A percentile compares a stretch with the other conserved stretches of the same genome.
phyloP scores from a whole-genome alignment of 1,140 invertebrate species.

The Cardiocondyla obscurior region DNA sequence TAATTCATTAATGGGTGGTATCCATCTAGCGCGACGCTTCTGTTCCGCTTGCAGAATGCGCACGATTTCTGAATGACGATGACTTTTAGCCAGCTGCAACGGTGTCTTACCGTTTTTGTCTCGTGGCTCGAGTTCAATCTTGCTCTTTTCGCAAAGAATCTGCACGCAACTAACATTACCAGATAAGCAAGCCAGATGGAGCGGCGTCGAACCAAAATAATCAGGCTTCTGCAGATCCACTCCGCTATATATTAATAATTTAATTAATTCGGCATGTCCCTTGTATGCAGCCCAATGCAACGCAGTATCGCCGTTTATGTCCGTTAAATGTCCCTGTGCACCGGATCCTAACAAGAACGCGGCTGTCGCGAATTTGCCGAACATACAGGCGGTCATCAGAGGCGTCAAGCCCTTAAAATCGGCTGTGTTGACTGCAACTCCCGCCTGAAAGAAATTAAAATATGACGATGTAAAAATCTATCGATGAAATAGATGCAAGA shows the following conservation, averaged over 20 bases:
- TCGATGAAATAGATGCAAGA: not conserved
- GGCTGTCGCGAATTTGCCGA: conserved; percentile 94
- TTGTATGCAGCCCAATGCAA: conserved; percentile 97
- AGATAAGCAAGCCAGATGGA: conserved; percentile 96
- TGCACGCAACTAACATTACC: conserved; percentile 93
- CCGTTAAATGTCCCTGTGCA: conserved; percentile 91
- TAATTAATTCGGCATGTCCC: conserved; percentile 94
- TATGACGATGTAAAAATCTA: no score
- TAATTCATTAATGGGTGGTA: conserved; percentile 93
- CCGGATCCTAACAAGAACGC: conserved; percentile 95
- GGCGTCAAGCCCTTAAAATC: conserved; percentile 96
- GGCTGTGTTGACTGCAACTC: conserved; percentile 94
- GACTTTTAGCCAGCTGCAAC: conserved; percentile 93
- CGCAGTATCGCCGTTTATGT: conserved; percentile 96
- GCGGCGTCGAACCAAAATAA: conserved; percentile 95
- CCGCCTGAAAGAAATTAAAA: conserved; percentile 83
- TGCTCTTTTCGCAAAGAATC: conserved; percentile 94
- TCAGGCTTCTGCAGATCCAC: conserved; percentile 94
- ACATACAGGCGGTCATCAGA: conserved; percentile 96
- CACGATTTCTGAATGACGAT: conserved; percentile 93
- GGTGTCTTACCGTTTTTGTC: conserved; percentile 97
- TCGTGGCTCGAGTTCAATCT: conserved; percentile 92
- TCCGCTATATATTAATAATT: conserved; percentile 95
- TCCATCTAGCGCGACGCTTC: conserved; percentile 91
- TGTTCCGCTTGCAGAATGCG: conserved; percentile 91